Evolutionary conservation across 2,888 invertebrate genomes (phyloP).

Genomic region (Cataglyphis albicans): DNA sequence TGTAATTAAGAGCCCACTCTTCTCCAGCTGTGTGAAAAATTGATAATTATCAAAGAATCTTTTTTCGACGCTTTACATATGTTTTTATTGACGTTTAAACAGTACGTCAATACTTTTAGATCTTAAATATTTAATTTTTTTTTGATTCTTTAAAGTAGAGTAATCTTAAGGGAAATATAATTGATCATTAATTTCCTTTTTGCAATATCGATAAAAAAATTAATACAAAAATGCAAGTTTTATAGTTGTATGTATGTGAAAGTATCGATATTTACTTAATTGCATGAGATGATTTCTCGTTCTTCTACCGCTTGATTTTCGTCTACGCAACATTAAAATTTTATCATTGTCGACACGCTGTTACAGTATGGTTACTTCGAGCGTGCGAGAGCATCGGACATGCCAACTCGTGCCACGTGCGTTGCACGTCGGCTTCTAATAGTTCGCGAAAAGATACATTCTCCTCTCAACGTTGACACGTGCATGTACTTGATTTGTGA

Average conservation of each 20-base stretch:
- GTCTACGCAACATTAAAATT: neutral
- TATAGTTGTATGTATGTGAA: neutral
- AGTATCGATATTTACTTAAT: neutral
- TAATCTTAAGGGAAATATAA: neutral
- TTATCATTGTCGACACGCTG: slow-evolving; percentile 42
- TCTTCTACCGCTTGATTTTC: neutral
- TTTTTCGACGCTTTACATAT: too few relatives aligned
- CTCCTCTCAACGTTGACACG: neutral
- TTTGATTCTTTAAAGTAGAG: too few relatives aligned
- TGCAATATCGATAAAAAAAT: neutral
- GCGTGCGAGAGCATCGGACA: neutral
- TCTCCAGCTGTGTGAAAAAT: too few relatives aligned
- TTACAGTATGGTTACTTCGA: slow-evolving; percentile 36
- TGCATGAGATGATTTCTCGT: neutral
- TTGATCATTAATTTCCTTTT: neutral
- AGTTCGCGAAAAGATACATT: slow-evolving; percentile 34
- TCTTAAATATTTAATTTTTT: too few relatives aligned
- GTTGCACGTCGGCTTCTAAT: neutral
- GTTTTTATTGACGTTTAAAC: too few relatives aligned
- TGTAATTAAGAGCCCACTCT: neutral
- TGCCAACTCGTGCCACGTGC: slow-evolving; percentile 35
- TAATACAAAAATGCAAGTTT: neutral
- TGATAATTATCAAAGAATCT: too few relatives aligned
- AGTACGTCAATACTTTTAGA: too few relatives aligned
- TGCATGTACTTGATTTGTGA: neutral